A percentile compares a stretch with the other conserved stretches of the same genome.
Conservation (phyloP, 2,888 invertebrate species). For the Harmothoe impar region DNA sequence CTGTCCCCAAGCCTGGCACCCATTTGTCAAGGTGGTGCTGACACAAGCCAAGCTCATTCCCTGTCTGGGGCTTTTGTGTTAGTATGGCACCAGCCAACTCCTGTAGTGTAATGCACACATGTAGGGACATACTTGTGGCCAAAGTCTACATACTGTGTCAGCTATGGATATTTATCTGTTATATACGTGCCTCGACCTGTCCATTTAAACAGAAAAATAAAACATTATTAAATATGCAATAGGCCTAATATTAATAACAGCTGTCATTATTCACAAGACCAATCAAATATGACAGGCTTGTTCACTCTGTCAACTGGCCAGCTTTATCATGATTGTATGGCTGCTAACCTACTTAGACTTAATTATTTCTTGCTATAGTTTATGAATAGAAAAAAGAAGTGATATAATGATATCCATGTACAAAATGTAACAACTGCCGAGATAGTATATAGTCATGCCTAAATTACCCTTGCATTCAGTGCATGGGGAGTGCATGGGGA, state of each 20-base stretch:
- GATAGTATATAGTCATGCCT: too few relatives aligned
- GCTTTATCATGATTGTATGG: too few relatives aligned
- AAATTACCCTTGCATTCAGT: too few relatives aligned
- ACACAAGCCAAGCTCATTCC: constrained; percentile 10
- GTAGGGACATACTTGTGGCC: neutral
- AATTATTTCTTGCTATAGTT: too few relatives aligned
- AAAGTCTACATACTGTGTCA: neutral
- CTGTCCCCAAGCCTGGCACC: neutral
- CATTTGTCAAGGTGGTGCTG: neutral
- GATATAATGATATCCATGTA: too few relatives aligned
- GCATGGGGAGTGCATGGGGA: too few relatives aligned
- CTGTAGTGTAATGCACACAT: neutral
- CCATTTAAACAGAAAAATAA: neutral
- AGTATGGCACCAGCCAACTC: neutral
- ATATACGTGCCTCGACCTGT: neutral
- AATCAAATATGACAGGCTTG: too few relatives aligned
- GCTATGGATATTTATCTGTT: neutral
- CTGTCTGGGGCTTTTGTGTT: neutral
- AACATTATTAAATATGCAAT: neutral
- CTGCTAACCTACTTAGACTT: too few relatives aligned
- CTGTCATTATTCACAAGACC: too few relatives aligned
- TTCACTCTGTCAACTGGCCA: too few relatives aligned
- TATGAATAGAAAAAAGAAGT: too few relatives aligned
- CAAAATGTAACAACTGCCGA: too few relatives aligned
- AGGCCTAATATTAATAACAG: neutral